Evolutionary conservation across 2,888 invertebrate species (phyloP).

Genomic region (Diarsia mendica): DNA sequence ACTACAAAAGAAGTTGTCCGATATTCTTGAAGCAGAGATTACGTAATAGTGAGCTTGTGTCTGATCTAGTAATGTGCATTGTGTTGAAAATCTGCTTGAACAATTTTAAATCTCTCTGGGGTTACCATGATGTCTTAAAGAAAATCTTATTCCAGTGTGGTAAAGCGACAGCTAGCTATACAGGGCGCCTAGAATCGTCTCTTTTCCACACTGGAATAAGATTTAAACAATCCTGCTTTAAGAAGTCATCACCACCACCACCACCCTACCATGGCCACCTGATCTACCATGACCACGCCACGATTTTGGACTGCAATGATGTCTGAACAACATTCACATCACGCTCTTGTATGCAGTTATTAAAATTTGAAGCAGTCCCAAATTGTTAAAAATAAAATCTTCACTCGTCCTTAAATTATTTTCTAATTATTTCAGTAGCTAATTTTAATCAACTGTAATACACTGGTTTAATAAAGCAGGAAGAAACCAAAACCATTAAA

Average conservation of each 20-base stretch:
- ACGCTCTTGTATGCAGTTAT: not conserved
- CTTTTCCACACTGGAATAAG: too few relatives aligned
- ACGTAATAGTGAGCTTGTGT: constrained; percentile 16
- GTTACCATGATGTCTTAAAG: too few relatives aligned
- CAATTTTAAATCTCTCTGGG: constrained; percentile 19
- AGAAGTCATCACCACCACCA: too few relatives aligned
- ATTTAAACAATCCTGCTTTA: too few relatives aligned
- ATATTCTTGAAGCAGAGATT: constrained; percentile 42
- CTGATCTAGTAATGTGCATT: constrained; percentile 24
- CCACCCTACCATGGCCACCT: too few relatives aligned
- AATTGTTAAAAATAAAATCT: not conserved
- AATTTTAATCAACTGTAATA: not conserved
- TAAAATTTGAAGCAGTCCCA: not conserved
- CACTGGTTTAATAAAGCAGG: not conserved
- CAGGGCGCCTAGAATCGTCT: too few relatives aligned
- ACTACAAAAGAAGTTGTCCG: constrained; percentile 29
- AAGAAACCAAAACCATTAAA: not conserved
- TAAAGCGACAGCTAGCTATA: too few relatives aligned
- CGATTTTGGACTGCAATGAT: not conserved
- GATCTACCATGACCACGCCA: not conserved
- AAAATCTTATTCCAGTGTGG: too few relatives aligned
- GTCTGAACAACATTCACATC: not conserved
- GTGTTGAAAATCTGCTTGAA: constrained; percentile 19
- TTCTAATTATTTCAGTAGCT: not conserved
- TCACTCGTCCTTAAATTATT: not conserved